phyloP scores from a whole-genome alignment of 2,113 vertebrate genomes.

The Osmerus mordax region DNA sequence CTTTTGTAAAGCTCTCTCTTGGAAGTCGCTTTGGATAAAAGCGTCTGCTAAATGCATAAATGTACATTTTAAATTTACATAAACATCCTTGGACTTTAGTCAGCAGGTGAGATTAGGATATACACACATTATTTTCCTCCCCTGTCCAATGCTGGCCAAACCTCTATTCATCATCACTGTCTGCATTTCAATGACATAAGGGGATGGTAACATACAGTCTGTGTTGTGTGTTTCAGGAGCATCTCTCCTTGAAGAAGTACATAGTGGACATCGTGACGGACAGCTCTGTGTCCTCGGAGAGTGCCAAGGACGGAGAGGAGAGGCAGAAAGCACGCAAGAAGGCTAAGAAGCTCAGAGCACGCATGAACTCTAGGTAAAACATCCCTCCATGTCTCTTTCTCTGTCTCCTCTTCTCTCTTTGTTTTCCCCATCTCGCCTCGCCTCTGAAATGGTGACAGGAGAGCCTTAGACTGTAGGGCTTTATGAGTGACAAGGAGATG shows the following conservation, averaged over 20 bases:
- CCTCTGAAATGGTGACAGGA: constrained; percentile 37
- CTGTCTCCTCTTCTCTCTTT: background rate
- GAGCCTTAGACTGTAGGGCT: constrained; percentile 45
- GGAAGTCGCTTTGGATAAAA: too few species aligned
- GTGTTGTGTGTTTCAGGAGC: constrained; percentile 77
- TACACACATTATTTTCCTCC: background rate
- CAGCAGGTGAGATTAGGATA: background rate
- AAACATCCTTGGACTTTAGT: background rate
- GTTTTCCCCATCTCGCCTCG: background rate
- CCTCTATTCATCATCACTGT: background rate
- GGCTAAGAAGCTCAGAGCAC: constrained; percentile 90
- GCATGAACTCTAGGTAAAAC: constrained; percentile 93
- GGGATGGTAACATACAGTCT: background rate
- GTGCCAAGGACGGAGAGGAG: constrained; percentile 85
- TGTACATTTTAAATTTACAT: background rate
- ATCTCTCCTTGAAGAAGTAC: constrained; percentile 96
- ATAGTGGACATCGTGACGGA: constrained; percentile 90
- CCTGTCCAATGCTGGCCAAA: background rate
- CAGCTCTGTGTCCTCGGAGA: constrained; percentile 78
- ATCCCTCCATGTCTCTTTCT: constrained; percentile 20
- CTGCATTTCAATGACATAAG: too few species aligned
- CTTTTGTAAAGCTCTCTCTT: too few species aligned
- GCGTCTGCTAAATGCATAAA: too few species aligned
- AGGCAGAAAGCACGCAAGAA: constrained; percentile 92
- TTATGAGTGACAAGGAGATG: constrained; percentile 70